phyloP scores from a whole-genome alignment of 2,888 invertebrate genomes.

The Thecocarcelia acutangulata region DNA sequence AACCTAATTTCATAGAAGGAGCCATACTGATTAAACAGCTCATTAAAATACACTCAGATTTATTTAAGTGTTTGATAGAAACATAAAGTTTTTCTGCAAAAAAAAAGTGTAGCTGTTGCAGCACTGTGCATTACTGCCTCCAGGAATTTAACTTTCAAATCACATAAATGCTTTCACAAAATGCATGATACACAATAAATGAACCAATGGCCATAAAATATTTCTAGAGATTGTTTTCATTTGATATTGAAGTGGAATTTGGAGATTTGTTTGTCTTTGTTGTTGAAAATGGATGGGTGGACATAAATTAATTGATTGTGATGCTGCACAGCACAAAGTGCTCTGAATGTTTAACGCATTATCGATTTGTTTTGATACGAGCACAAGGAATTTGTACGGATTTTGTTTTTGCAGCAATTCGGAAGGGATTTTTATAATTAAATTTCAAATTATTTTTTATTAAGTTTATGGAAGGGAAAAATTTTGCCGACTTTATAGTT shows the following conservation, averaged over 20 bases:
- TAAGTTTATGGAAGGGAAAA: too few relatives aligned
- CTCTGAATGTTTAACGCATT: slow-evolving; percentile 4
- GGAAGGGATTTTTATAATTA: too few relatives aligned
- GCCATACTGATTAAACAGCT: too few relatives aligned
- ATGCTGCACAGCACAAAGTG: background rate
- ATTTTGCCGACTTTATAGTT: too few relatives aligned
- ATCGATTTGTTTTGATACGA: slow-evolving; percentile 13
- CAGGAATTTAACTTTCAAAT: background rate
- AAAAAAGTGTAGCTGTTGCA: too few relatives aligned
- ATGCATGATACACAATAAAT: slow-evolving; percentile 3
- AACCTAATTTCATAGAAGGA: too few relatives aligned
- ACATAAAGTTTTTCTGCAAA: too few relatives aligned
- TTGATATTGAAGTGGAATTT: slow-evolving; percentile 3
- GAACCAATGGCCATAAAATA: background rate
- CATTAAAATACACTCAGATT: too few relatives aligned
- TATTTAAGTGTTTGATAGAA: too few relatives aligned
- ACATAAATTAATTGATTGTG: slow-evolving; percentile 46
- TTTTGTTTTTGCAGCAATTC: background rate
- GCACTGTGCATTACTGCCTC: too few relatives aligned
- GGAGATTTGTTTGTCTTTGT: slow-evolving; percentile 13
- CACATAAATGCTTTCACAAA: background rate
- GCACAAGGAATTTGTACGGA: background rate
- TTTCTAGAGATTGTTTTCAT: background rate
- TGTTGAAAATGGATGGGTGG: slow-evolving; percentile 12
- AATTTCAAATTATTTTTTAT: too few relatives aligned